These are phyloP conservation scores for Gouania willdenowi DNA, from an alignment of 2,797 vertebrate genomes.

Conservation along the genomic window DNA sequence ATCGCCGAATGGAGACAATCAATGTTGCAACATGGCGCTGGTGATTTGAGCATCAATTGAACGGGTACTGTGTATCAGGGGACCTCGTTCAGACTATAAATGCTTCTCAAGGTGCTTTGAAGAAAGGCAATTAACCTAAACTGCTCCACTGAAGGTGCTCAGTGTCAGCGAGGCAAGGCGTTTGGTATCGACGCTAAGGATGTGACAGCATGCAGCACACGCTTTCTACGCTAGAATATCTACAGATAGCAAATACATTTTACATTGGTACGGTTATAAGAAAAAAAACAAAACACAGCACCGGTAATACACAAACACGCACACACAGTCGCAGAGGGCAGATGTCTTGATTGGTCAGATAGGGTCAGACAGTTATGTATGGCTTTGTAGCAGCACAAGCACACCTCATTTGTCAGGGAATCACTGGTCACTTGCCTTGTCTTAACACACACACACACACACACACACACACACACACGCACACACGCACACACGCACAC, in stretches of 20 bases:
- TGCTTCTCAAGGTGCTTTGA: conserved; percentile 23
- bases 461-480: too few species aligned
- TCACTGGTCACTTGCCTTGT: conserved; percentile 62
- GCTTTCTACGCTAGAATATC: background rate
- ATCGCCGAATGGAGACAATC: conserved; percentile 5
- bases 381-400: conserved; percentile 41
- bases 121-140: conserved; percentile 17
- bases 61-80: background rate
- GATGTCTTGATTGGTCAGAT: conserved; percentile 44
- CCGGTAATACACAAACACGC: too few species aligned
- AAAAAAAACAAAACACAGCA: conserved; percentile 16
- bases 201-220: background rate
- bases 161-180: background rate
- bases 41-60: background rate
- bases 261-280: conserved; percentile 1
- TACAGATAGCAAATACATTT: background rate
- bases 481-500: too few species aligned
- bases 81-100: conserved; percentile 15
- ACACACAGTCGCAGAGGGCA: conserved; percentile 4
- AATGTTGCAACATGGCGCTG: conserved; percentile 8
- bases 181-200: conserved; percentile 6
- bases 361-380: conserved; percentile 67
- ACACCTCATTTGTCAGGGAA: conserved; percentile 67
- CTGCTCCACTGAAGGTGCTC: conserved; percentile 21
- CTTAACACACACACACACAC: conserved; percentile 55